These are phyloP conservation scores for Gobio occitaniae DNA, from an alignment of 2,797 vertebrate species.

Conservation along the genomic window DNA sequence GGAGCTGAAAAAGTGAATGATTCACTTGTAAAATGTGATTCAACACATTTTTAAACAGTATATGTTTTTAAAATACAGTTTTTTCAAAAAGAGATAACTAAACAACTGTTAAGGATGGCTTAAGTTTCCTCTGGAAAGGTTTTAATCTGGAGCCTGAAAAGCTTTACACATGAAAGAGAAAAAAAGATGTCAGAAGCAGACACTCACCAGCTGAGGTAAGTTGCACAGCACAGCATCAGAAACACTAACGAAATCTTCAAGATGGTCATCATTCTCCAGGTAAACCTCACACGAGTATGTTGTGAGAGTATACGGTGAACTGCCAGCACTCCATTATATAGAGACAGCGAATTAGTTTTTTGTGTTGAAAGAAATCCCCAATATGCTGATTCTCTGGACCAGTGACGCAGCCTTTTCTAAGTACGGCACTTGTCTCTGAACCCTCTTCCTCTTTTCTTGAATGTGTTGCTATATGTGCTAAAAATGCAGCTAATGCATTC, in stretches of 20 bases:
- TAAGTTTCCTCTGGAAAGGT: not conserved
- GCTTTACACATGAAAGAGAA: not conserved
- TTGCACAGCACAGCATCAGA: not conserved
- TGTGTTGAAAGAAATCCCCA: slow-evolving; percentile 9
- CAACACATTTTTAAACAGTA: not conserved
- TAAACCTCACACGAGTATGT: not conserved
- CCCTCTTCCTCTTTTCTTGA: not conserved
- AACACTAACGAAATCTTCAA: not conserved
- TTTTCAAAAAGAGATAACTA: too few relatives aligned
- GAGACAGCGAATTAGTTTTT: not conserved
- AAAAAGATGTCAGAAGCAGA: not conserved
- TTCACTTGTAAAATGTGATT: not conserved
- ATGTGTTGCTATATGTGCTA: not conserved
- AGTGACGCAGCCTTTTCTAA: not conserved
- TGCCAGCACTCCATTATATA: not conserved
- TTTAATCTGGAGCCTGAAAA: not conserved
- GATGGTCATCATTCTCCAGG: slow-evolving; percentile 2
- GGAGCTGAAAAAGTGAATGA: not conserved
- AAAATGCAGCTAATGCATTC: not conserved
- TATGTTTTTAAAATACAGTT: not conserved
- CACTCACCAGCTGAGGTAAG: slow-evolving; percentile 12
- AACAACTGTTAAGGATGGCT: not conserved
- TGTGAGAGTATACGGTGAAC: not conserved
- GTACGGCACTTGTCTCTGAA: not conserved
- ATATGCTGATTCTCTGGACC: not conserved